These are phyloP conservation scores for Palythoa grandiflora DNA, from an alignment of 92 coral and sea anemone species.

Conservation along the genomic window DNA sequence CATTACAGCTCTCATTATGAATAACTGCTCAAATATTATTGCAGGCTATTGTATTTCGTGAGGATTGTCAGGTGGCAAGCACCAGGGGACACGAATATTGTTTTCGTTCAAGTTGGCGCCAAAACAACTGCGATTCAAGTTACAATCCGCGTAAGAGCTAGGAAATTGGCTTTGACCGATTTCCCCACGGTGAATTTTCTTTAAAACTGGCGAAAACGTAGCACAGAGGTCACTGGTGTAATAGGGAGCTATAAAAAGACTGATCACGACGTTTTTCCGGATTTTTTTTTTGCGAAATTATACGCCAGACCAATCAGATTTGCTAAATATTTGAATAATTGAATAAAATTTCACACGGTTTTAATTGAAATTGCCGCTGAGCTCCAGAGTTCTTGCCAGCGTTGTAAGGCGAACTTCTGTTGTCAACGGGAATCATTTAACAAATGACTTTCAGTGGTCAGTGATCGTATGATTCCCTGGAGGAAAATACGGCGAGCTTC, in stretches of 20 bases:
- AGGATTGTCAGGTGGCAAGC: conserved; percentile 25
- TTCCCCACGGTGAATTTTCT: too few relatives aligned
- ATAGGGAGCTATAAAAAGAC: too few relatives aligned
- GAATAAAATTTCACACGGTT: too few relatives aligned
- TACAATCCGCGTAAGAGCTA: too few relatives aligned
- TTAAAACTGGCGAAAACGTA: too few relatives aligned
- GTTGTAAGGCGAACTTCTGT: background rate
- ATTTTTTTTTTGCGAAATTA: background rate
- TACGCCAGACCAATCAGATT: background rate
- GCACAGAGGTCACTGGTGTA: too few relatives aligned
- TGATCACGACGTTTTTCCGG: too few relatives aligned
- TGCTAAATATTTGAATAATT: too few relatives aligned
- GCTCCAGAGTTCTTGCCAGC: background rate
- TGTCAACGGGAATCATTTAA: conserved; percentile 12
- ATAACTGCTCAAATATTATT: background rate
- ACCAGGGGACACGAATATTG: conserved; percentile 9
- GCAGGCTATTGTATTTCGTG: background rate
- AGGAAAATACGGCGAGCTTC: conserved; percentile 38
- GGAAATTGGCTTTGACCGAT: too few relatives aligned
- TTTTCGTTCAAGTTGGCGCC: conserved; percentile 36
- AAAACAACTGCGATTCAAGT: conserved; percentile 1
- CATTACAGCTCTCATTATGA: background rate
- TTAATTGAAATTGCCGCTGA: too few relatives aligned
- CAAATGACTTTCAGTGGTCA: conserved; percentile 3
- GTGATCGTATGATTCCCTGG: conserved; percentile 37